These are phyloP conservation scores for Crocuta crocuta DNA, from an alignment of 2,113 vertebrate genomes.

Conservation along the genomic window DNA sequence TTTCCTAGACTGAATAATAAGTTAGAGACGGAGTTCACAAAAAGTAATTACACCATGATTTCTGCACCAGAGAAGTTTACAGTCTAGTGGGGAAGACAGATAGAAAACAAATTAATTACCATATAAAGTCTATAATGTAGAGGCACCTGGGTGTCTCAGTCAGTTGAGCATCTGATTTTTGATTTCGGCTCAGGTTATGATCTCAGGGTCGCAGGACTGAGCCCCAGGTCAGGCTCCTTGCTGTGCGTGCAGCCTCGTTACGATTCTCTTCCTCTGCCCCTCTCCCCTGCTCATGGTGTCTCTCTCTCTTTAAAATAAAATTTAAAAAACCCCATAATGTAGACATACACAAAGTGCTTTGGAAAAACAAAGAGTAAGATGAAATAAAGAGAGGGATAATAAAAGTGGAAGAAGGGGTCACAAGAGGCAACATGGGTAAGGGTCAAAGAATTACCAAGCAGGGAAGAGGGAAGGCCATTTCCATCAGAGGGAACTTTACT, in stretches of 20 bases:
- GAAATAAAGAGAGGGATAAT: constrained; percentile 34
- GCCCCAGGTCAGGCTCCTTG: no score
- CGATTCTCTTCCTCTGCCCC: no score
- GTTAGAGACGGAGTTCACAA: constrained; percentile 25
- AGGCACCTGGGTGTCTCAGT: no score
- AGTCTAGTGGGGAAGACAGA: not conserved
- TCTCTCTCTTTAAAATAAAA: no score
- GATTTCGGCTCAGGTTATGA: no score
- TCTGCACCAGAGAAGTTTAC: not conserved
- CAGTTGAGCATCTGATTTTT: no score
- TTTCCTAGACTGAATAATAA: not conserved
- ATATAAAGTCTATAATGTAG: not conserved
- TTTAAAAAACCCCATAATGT: not conserved
- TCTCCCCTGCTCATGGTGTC: no score
- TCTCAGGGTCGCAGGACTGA: no score
- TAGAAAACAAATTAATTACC: not conserved
- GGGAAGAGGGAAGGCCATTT: not conserved
- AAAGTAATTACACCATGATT: constrained; percentile 46
- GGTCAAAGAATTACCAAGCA: not conserved
- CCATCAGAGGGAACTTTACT: not conserved
- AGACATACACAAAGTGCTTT: not conserved
- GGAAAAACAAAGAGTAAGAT: constrained; percentile 19
- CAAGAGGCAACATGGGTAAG: not conserved
- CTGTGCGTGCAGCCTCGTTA: no score
- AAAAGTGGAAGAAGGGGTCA: not conserved